phyloP scores from a whole-genome alignment of 2,797 vertebrate species.

The Acanthopagrus latus region DNA sequence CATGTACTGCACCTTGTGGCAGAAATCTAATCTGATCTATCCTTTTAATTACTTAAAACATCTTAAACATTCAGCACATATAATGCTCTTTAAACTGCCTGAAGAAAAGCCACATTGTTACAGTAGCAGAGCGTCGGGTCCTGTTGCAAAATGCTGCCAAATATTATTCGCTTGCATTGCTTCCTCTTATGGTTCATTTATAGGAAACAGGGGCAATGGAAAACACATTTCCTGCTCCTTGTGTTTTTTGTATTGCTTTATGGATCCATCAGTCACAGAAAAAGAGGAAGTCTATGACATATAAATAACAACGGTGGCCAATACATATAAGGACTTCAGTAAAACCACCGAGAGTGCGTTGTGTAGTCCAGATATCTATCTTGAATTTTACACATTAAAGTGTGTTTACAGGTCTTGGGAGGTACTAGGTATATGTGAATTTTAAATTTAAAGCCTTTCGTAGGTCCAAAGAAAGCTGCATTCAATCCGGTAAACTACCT shows the following conservation, averaged over 20 bases:
- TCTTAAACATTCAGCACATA: constrained; percentile 6
- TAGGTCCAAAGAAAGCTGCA: no score
- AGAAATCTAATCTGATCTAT: constrained; percentile 23
- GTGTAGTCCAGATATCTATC: no score
- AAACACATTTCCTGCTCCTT: constrained; percentile 1
- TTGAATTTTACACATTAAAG: no score
- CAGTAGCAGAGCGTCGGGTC: background rate
- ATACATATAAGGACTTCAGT: background rate
- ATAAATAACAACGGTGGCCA: background rate
- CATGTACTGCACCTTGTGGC: background rate
- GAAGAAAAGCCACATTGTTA: background rate
- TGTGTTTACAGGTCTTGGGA: no score
- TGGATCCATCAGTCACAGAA: constrained; percentile 14
- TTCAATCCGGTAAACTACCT: no score
- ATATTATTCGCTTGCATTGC: background rate
- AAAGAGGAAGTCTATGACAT: constrained; percentile 12
- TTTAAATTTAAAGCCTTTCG: no score
- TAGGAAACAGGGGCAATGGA: background rate
- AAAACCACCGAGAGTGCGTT: background rate
- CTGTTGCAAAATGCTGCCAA: constrained; percentile 6
- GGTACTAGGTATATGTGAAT: no score
- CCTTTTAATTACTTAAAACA: background rate
- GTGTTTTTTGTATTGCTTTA: constrained; percentile 26
- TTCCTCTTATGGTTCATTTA: constrained; percentile 6
- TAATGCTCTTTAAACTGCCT: constrained; percentile 15